Base-by-base conservation (phyloP, 2,888 invertebrate species). In the Caenorhabditis zanzibari region DNA sequence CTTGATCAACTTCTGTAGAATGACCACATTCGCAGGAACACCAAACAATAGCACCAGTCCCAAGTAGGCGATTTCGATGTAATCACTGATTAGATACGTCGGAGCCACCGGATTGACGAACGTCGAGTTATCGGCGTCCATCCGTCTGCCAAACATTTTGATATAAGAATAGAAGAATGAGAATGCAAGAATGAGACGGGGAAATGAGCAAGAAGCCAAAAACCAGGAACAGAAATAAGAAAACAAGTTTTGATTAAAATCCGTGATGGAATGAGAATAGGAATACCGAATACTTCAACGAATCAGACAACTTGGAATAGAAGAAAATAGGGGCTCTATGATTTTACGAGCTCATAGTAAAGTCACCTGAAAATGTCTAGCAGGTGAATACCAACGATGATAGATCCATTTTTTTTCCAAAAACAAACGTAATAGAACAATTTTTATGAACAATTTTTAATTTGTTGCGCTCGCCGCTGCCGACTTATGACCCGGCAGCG, bases 61-160 rank as follows among this genome's bases (percentile, higher is more conserved):
- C 63, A 92, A 75, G 76, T 90, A 91, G n/a, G 71, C 84, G 75
- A 92, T 91, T 61, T 92, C 92, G 54, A 92, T 85, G 75, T 89
- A 92, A 75, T 92, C 92, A 47, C 88, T 85, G 54, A 90, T 63
- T 9, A 91, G 81, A 68, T 87, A 90, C 19, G 79, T 71, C 74
- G 92, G 88, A 2, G 81, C 63, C 44, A 74, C 66, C 22, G 71
- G 58, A 52, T 72, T 44, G 41, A 58, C 35, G 7, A 74, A 22
- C 14, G 81, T 74, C 32, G 81, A 74, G 61, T 74, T 74, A 35
- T 81, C 68, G 44, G n/a, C 68, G 41, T 69, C 74, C 75, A 63
- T 74, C 22, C 32, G 41, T 73, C 81, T 74, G 81, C 52, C 68
- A 81, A 81, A 73, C 68, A 73, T 68, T 32, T 64, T 64, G 47